A percentile compares a stretch with the other conserved stretches of the same genome.
These are phyloP conservation scores for Drosophila willistoni DNA, from an alignment of 1,140 invertebrate species.

Conservation along the genomic window DNA sequence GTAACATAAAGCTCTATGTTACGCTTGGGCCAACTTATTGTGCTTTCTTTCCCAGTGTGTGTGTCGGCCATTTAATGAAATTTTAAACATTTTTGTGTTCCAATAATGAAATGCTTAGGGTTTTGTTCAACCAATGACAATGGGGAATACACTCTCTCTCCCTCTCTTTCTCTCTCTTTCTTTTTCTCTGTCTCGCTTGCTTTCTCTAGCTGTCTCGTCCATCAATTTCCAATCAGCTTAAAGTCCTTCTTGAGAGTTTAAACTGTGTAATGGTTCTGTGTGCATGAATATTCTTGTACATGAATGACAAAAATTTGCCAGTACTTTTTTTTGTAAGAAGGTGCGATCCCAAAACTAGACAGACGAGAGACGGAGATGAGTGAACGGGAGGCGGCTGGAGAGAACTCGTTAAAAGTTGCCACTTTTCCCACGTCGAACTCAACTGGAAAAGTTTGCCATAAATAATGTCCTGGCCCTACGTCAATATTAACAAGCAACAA, in stretches of 20 bases:
- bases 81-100: conserved; percentile 77
- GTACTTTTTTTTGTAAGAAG: conserved; percentile 1
- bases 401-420: conserved; percentile 72
- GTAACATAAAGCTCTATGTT: background rate
- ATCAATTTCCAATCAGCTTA: conserved; percentile 12
- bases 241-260: conserved; percentile 18
- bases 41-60: conserved; percentile 30
- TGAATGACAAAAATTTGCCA: conserved; percentile 16
- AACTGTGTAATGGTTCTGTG: background rate
- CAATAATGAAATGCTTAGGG: conserved; percentile 76
- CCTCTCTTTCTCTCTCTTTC: background rate
- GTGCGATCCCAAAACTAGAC: conserved; percentile 43
- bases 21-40: background rate
- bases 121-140: conserved; percentile 28
- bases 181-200: background rate
- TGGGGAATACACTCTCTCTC: background rate
- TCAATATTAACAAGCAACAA: conserved; percentile 74
- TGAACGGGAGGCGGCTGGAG: conserved; percentile 26
- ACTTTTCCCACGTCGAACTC: conserved; percentile 27
- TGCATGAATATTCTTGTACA: conserved; percentile 6
- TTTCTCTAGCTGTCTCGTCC: too few relatives aligned
- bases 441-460: conserved; percentile 67
- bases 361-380: conserved; percentile 31
- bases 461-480: conserved; percentile 62
- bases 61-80: conserved; percentile 72